These are phyloP conservation scores for Garrulus glandarius DNA, from an alignment of 2,797 vertebrate genomes.

Conservation along the genomic window DNA sequence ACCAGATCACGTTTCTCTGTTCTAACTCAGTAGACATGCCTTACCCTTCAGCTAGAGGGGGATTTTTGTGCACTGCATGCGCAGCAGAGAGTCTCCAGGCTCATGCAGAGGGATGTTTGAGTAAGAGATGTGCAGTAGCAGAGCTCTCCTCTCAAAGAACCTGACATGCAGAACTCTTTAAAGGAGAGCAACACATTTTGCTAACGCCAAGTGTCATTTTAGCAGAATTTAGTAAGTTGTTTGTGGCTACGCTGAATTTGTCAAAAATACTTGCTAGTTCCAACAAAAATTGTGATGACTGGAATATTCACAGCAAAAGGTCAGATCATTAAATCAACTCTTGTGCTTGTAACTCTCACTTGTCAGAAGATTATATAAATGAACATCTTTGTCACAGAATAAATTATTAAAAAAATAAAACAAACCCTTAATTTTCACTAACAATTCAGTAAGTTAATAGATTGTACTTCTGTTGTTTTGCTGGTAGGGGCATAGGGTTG, in stretches of 20 bases:
- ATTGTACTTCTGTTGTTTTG: not conserved
- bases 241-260: not conserved
- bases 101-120: not conserved
- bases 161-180: not conserved
- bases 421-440: not conserved
- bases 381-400: not conserved
- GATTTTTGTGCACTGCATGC: not conserved
- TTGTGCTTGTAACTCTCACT: not conserved
- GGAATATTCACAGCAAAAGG: not conserved
- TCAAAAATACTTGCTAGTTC: not conserved
- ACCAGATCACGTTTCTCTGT: not conserved
- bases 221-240: not conserved
- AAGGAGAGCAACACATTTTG: not conserved
- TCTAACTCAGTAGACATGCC: accelerated
- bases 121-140: not conserved
- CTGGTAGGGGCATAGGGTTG: not conserved
- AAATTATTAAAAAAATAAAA: not conserved
- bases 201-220: not conserved
- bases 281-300: not conserved
- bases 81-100: not conserved
- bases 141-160: not conserved
- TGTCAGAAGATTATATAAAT: not conserved
- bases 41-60: not conserved
- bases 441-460: not conserved
- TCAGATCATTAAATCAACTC: not conserved